phyloP scores from a whole-genome alignment of 2,113 vertebrate species.

The Paradoxurus hermaphroditus region DNA sequence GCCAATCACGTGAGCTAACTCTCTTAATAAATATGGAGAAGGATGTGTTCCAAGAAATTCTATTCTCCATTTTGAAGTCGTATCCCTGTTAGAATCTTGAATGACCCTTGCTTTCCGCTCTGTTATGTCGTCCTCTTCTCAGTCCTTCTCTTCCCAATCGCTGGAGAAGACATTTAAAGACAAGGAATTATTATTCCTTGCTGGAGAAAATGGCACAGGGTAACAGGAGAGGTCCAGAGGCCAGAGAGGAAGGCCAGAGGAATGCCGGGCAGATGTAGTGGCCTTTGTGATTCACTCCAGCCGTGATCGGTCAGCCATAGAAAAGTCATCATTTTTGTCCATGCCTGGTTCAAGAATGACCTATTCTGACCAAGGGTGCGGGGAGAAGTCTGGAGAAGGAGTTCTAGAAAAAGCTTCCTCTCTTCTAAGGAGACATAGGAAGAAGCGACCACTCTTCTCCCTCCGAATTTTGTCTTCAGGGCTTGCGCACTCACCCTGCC shows the following conservation, averaged over 20 bases:
- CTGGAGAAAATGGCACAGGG: neutral
- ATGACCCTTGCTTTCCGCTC: neutral
- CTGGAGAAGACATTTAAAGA: too few species aligned
- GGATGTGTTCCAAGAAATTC: neutral
- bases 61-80: neutral
- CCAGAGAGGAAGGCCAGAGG: neutral
- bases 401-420: neutral
- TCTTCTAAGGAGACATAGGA: neutral
- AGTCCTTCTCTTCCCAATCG: neutral
- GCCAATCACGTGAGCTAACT: neutral
- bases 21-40: neutral
- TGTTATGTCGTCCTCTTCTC: neutral
- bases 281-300: neutral
- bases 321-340: neutral
- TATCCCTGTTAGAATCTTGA: neutral
- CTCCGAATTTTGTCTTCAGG: neutral
- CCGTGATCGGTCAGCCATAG: fast-evolving
- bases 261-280: neutral
- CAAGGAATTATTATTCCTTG: too few species aligned
- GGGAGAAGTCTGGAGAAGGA: neutral
- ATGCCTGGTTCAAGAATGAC: neutral
- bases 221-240: neutral
- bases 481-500: neutral
- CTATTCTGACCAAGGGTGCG: neutral
- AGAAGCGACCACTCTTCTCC: neutral